Conservation (phyloP, 2,888 invertebrate species). For the Polylopha cassiicola region DNA sequence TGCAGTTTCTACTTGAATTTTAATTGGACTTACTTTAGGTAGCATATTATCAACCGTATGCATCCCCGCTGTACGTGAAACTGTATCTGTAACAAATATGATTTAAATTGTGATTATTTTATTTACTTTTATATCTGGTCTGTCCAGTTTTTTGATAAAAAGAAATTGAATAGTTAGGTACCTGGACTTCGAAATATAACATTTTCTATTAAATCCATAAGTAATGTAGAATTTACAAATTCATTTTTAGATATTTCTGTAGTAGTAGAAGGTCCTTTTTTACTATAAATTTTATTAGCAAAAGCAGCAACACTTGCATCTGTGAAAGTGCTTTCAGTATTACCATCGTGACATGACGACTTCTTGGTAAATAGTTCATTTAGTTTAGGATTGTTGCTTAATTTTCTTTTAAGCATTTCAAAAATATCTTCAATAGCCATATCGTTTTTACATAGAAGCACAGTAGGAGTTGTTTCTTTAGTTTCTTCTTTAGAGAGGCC, state of each 20-base stretch:
- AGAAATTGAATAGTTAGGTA: constrained; percentile 25
- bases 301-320: constrained; percentile 58
- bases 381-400: constrained; percentile 54
- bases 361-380: constrained; percentile 47
- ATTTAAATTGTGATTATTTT: not conserved
- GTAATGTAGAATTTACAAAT: constrained; percentile 58
- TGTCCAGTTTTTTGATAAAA: no score
- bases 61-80: constrained; percentile 29
- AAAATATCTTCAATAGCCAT: constrained; percentile 57
- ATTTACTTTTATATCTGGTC: constrained; percentile 7
- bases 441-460: constrained; percentile 45
- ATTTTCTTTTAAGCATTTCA: constrained; percentile 53
- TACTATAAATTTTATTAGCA: constrained; percentile 55
- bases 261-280: constrained; percentile 44
- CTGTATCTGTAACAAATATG: constrained; percentile 42
- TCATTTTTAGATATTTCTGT: constrained; percentile 42
- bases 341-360: constrained; percentile 30
- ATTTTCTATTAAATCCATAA: constrained; percentile 66
- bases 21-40: constrained; percentile 45
- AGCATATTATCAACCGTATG: constrained; percentile 30
- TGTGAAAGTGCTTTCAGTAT: constrained; percentile 38
- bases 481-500: constrained; percentile 37
- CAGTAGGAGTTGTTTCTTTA: constrained; percentile 30
- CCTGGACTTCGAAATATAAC: constrained; percentile 64
- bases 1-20: constrained; percentile 58